These are phyloP conservation scores for Capra hircus DNA, from an alignment of 2,113 vertebrate species.

Conservation along the genomic window DNA sequence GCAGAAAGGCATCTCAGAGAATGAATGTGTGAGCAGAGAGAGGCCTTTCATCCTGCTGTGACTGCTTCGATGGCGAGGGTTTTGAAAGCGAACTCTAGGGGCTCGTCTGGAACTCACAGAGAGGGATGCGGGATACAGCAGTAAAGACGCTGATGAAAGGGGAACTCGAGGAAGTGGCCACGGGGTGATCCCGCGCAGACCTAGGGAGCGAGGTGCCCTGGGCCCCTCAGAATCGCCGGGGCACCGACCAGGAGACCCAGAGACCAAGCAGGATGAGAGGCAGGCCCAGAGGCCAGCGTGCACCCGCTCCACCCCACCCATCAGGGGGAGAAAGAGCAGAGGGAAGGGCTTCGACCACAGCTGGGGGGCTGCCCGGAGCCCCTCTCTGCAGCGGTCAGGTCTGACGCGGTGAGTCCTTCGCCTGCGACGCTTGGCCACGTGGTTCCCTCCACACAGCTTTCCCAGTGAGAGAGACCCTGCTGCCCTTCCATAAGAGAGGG, in stretches of 20 bases:
- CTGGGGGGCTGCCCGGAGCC: neutral
- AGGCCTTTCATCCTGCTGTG: conserved; percentile 45
- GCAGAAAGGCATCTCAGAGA: conserved; percentile 62
- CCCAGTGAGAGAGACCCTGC: neutral
- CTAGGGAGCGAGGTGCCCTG: neutral
- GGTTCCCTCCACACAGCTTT: neutral
- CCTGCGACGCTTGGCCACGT: accelerated
- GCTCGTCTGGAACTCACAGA: neutral
- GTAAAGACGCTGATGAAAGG: conserved; percentile 6
- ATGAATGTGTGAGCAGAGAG: conserved; percentile 38
- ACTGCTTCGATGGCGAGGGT: neutral
- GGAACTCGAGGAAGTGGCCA: neutral
- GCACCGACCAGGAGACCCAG: neutral
- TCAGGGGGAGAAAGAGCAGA: neutral
- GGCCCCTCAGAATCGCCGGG: neutral
- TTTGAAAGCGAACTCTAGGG: conserved; percentile 43
- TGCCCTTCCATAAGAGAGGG: accelerated
- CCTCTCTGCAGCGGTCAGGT: neutral
- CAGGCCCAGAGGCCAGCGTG: neutral
- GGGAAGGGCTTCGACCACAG: neutral
- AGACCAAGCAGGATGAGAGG: neutral
- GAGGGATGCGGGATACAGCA: conserved; percentile 1
- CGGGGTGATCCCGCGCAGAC: neutral
- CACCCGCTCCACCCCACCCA: accelerated
- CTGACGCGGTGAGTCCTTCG: accelerated